Evolutionary conservation across 2,113 vertebrate species (phyloP), one percentile per base, ranked within the genome.

Genomic region (Oreochromis niloticus): DNA sequence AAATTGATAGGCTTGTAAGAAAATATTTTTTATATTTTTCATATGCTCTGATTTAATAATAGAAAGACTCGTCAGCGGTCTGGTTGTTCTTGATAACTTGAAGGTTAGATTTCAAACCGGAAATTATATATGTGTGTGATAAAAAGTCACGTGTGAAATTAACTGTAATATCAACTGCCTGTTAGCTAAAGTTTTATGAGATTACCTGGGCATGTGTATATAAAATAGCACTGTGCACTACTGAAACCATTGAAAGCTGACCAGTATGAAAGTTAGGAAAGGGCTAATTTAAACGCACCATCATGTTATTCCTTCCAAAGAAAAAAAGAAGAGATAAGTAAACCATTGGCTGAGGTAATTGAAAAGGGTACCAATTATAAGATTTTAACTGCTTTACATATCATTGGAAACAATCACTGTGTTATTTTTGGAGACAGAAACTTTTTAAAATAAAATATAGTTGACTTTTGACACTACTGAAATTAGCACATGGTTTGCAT

Each of bases 181-280:
- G 92, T 80, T 87, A 79, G 87, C 95, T 95, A 89, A 95, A 92
- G 90, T 93, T 85, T 96, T 95, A 96, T 90, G 95, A 94, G 94
- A 95, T 94, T 94, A 93, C 92, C 95, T 94, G 94, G 96, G 93
- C 90, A 89, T 91, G 93, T 88, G 94, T 92, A 91, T 92, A 12
- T 3, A 48, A 22, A 90, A 81, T 6, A 7, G 87, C 85, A 50
- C 80, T 32, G 39, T 89, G 82, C 87, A 88, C 48, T 22, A 43
- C 2, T 52, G 27, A 52, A 34, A 34, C 16, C 34, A 66, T 39
- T 39, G 39, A 39, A 22, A 66, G 34, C 6, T 39, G 6, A 66
- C 61, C 39, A 66, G 61, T 66, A 39, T 39, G 61, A 66, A 66
- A 66, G 34, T 66, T 39, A 39, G 4, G 34, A 66, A 66, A 39